Evolutionary conservation across 2,888 invertebrate species (phyloP).

Genomic region (Metalampra italica): DNA sequence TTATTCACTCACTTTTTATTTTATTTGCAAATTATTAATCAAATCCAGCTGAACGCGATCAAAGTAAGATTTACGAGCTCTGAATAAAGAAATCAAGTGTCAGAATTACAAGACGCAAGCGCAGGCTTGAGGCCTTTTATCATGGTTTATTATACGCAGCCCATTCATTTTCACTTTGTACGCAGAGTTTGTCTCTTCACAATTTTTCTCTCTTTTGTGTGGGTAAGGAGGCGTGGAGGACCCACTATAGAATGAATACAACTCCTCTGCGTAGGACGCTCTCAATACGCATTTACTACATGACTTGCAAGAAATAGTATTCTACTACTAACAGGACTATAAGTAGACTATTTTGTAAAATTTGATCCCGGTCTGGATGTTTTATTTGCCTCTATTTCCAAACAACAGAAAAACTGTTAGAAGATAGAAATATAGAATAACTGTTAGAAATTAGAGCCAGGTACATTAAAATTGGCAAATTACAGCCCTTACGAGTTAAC

Average conservation of each 20-base stretch:
- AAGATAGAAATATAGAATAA: no score
- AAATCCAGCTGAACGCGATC: neutral
- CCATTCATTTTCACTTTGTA: constrained; percentile 59
- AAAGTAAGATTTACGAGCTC: neutral
- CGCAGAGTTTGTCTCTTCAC: constrained; percentile 44
- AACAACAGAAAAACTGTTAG: no score
- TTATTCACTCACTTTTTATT: neutral
- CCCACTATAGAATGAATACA: constrained; percentile 47
- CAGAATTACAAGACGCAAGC: constrained; percentile 54
- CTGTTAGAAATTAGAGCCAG: no score
- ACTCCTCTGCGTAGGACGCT: constrained; percentile 31
- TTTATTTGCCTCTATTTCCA: no score
- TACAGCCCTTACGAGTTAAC: no score
- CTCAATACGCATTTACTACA: constrained; percentile 24
- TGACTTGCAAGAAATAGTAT: constrained; percentile 3
- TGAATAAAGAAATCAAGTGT: constrained; percentile 68
- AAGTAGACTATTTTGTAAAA: neutral
- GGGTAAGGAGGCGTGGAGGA: constrained; percentile 38
- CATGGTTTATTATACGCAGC: constrained; percentile 42
- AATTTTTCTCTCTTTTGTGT: constrained; percentile 57
- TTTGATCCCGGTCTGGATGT: no score
- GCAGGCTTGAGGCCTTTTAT: constrained; percentile 39
- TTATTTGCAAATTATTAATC: constrained; percentile 1
- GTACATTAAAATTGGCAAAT: no score
- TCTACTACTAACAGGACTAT: neutral